A percentile compares a stretch with the other conserved stretches of the same genome.
Evolutionary conservation across 2,888 invertebrate genomes (phyloP).

Genomic region (Drosophila pegasa): DNA sequence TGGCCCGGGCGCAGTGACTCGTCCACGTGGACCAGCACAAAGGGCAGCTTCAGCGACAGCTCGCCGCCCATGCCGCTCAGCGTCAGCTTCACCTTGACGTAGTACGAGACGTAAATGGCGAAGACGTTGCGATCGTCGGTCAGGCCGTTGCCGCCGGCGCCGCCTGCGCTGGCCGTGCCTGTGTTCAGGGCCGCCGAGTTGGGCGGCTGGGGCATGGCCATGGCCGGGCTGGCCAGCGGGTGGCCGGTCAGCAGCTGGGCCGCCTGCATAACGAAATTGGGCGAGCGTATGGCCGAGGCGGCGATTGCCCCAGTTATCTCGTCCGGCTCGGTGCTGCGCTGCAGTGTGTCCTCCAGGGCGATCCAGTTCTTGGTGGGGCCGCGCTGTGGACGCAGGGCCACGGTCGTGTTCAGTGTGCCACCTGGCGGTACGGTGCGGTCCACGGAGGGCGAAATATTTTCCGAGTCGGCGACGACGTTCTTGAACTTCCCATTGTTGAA

Average conservation of each 20-base stretch:
- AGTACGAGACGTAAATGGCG: constrained; percentile 96
- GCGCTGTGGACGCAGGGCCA: constrained; percentile 89
- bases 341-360: constrained; percentile 93
- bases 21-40: constrained; percentile 89
- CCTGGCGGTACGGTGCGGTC: constrained; percentile 87
- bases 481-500: constrained; percentile 97
- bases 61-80: constrained; percentile 93
- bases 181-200: background rate
- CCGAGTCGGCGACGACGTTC: constrained; percentile 92
- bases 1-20: constrained; percentile 67
- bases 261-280: constrained; percentile 67
- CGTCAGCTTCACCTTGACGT: constrained; percentile 93
- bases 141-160: background rate
- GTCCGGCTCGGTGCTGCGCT: constrained; percentile 88
- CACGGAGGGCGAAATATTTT: constrained; percentile 84
- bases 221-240: constrained; percentile 68
- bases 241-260: constrained; percentile 57
- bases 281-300: constrained; percentile 87
- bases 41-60: constrained; percentile 91
- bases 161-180: background rate
- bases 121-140: constrained; percentile 92
- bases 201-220: constrained; percentile 51
- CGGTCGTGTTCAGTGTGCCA: constrained; percentile 87
- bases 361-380: constrained; percentile 96
- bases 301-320: constrained; percentile 84